A percentile compares a stretch with the other conserved stretches of the same genome.
Evolutionary conservation across 2,888 invertebrate species (phyloP).

Genomic region (Latrodectus hesperus): DNA sequence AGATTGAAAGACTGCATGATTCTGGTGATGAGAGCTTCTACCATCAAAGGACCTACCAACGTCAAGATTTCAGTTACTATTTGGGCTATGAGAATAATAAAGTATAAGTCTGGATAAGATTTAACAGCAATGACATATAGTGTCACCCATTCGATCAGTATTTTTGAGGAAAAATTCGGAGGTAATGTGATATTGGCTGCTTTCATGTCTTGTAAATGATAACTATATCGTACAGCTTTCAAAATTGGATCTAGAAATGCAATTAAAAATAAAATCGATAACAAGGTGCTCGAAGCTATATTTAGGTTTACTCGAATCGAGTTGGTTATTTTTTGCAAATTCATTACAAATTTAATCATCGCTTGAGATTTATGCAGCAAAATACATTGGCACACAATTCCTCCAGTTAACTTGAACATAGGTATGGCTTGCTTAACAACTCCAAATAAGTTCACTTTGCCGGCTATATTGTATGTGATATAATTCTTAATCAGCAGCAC

Average conservation of each 20-base stretch:
- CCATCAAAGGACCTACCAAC: neutral
- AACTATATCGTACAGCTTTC: neutral
- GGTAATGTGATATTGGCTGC: neutral
- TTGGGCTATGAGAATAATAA: neutral
- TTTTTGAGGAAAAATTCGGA: neutral
- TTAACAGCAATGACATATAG: neutral
- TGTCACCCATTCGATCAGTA: neutral
- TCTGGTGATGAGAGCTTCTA: slow-evolving; percentile 4
- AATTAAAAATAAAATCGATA: neutral
- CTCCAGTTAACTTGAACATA: neutral
- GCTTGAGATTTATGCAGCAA: neutral
- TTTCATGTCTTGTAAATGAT: neutral
- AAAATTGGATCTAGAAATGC: neutral
- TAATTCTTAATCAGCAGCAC: neutral
- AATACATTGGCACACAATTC: slow-evolving; percentile 2
- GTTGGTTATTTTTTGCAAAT: neutral
- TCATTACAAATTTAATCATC: neutral
- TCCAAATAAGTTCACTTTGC: neutral
- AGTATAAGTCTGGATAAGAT: neutral
- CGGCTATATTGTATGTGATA: neutral
- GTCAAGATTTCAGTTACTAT: neutral
- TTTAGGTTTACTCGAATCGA: neutral
- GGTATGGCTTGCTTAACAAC: neutral
- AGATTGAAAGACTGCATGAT: neutral
- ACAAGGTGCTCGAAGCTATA: neutral